Evolutionary conservation across 1,140 invertebrate genomes (phyloP).

Genomic region (Riptortus pedestris): DNA sequence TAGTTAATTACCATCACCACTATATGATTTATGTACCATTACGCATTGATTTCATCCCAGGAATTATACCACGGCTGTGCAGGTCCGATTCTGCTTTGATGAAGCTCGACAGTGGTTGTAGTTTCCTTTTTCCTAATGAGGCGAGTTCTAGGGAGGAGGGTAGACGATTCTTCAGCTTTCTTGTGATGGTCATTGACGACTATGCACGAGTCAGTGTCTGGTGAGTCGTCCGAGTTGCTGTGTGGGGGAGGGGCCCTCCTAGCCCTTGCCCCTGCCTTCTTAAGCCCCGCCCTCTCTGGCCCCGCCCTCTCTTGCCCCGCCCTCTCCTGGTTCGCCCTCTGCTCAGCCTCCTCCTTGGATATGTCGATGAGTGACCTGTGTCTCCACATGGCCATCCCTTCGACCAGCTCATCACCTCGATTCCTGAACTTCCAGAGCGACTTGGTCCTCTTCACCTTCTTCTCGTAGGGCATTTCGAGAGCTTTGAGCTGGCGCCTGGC

Average conservation of each 20-base stretch:
- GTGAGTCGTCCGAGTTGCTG: conserved; percentile 30
- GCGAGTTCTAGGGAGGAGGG: conserved; percentile 31
- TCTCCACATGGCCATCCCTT: conserved; percentile 68
- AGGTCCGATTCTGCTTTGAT: background rate
- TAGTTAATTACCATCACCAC: background rate
- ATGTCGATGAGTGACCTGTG: conserved; percentile 70
- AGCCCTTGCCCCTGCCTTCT: conserved; percentile 1
- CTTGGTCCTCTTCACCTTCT: conserved; percentile 61
- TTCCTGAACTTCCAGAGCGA: conserved; percentile 68
- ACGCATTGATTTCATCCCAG: conserved; percentile 46
- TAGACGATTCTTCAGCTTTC: conserved; percentile 33
- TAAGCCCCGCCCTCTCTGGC: background rate
- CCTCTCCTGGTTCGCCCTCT: background rate
- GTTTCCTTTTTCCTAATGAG: conserved; percentile 26
- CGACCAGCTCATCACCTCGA: conserved; percentile 42
- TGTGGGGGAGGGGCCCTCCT: conserved; percentile 14
- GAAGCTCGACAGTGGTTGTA: background rate
- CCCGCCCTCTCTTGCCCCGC: background rate
- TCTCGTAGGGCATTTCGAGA: conserved; percentile 30
- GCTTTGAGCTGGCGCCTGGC: conserved; percentile 36
- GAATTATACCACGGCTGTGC: conserved; percentile 63
- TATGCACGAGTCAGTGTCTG: conserved; percentile 49
- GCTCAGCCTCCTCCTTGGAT: conserved; percentile 38
- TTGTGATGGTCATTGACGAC: conserved; percentile 58
- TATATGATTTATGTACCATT: conserved; percentile 5